These are phyloP conservation scores for Hippoglossus stenolepis DNA, from an alignment of 2,113 vertebrate genomes.

Conservation along the genomic window DNA sequence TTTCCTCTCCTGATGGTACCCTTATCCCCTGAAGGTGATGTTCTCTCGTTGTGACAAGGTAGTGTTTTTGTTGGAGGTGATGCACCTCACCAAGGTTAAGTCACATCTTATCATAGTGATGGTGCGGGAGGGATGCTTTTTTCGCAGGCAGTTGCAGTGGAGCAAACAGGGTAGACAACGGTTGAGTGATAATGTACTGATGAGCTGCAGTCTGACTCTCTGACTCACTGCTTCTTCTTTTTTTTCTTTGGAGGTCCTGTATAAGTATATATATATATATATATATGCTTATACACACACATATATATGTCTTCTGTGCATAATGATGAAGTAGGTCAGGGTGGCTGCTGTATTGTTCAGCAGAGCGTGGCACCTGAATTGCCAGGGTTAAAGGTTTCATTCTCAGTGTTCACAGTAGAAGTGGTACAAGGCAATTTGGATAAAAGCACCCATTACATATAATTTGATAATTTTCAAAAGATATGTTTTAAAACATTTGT, in stretches of 20 bases:
- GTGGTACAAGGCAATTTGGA: not conserved
- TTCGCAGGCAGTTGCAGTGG: conserved; percentile 42
- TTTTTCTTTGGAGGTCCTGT: conserved; percentile 12
- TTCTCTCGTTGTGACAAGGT: conserved; percentile 74
- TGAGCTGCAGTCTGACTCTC: conserved; percentile 35
- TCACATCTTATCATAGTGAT: conserved; percentile 75
- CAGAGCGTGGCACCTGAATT: conserved; percentile 4
- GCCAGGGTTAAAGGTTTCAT: conserved; percentile 14
- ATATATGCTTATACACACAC: not conserved
- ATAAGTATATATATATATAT: conserved; percentile 12
- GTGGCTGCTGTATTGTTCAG: conserved; percentile 11
- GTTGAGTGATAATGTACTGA: conserved; percentile 56
- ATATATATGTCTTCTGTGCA: not conserved
- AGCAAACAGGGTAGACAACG: conserved; percentile 46
- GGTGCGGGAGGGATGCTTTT: conserved; percentile 53
- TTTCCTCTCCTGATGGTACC: conserved; percentile 38
- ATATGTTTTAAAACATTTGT: too few relatives aligned
- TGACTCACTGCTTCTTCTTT: conserved; percentile 29
- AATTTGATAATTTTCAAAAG: not conserved
- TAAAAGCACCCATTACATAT: not conserved
- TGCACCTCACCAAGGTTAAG: conserved; percentile 80
- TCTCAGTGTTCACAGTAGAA: not conserved
- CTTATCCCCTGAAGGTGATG: conserved; percentile 63
- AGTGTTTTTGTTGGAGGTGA: conserved; percentile 74
- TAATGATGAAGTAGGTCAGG: conserved; percentile 27